These are phyloP conservation scores for Gavialis gangeticus DNA, from an alignment of 2,113 vertebrate genomes.

Conservation along the genomic window DNA sequence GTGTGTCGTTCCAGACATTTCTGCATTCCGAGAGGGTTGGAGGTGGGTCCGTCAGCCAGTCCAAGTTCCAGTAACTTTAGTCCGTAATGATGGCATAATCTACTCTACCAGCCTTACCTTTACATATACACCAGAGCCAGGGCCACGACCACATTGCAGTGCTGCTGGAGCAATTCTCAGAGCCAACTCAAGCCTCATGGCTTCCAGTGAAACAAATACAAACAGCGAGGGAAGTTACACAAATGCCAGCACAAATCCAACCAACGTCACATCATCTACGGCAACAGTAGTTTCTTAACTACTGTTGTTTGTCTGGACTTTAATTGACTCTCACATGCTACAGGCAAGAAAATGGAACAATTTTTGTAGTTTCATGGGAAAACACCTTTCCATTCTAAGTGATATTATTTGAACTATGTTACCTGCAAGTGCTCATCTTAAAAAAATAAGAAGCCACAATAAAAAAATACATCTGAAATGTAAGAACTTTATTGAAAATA, in stretches of 20 bases:
- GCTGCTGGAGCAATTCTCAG: conserved; percentile 97
- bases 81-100: conserved; percentile 97
- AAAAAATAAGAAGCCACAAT: conserved; percentile 81
- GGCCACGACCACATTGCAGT: conserved; percentile 96
- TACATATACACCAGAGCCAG: conserved; percentile 98
- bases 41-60: conserved; percentile 98
- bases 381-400: conserved; percentile 80
- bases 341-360: conserved; percentile 82
- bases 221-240: conserved; percentile 87
- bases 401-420: conserved; percentile 74
- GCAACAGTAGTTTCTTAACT: conserved; percentile 97
- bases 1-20: conserved; percentile 98
- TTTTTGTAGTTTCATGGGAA: conserved; percentile 88
- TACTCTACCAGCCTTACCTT: conserved; percentile 99
- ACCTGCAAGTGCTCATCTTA: conserved; percentile 82
- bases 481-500: conserved; percentile 80
- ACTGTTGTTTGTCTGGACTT: conserved; percentile 78
- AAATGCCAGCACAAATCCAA: conserved; percentile 86
- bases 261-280: conserved; percentile 91
- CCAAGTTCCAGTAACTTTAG: conserved; percentile 98
- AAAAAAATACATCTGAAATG: conserved; percentile 74
- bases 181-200: conserved; percentile 89
- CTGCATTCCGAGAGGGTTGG: conserved; percentile 99
- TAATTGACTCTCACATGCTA: conserved; percentile 84
- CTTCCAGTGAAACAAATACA: conserved; percentile 85